Base-by-base conservation (phyloP, 2,797 vertebrate species). In the Sciurus vulgaris region DNA sequence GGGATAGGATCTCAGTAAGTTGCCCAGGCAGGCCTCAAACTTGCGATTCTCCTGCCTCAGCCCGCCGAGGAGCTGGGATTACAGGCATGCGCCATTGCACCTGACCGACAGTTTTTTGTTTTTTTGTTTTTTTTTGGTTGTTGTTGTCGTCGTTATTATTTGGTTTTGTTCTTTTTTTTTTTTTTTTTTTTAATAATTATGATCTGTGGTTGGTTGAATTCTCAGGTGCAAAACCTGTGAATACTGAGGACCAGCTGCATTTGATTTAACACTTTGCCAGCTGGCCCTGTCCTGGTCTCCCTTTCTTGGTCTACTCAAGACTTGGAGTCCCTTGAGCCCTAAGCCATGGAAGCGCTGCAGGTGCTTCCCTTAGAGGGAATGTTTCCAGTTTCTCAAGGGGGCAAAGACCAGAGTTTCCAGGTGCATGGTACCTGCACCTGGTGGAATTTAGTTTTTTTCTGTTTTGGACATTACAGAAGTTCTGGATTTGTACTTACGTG, bases 291-390 rank as follows among this genome's bases (percentile, higher is more conserved):
- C 26, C 73, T 33, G 33, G 44, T 9, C 17, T 13, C n/a, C 56
- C 4, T 1, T 17, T 79, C 2, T 17, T 14, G 7, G 3, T 7
- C 41, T 24, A 3, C 61, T 10, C 28, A 14, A 26, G 38, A 13
- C 63, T 30, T 11, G 1, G 30, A n/a, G 30, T 38, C 28, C 8
- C 20, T 73, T 12, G 38, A 8, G 4, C 47, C 49, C 18, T 44
- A 70, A 73, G 67, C 47, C 59, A 18, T 28, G 61, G 91, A n/a
- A 65, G 33, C 7, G 13, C 33, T 22, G 9, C 26, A 30, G 20
- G 14, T 24, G 7, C 38, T 38, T 38, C 38, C 35, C 20, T 41
- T 13, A 10, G 33, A 87, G 5, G 22, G 20, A 5, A 15, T 6
- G 9, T 67, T 87, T 73, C 47, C n/a, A 22, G 33, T n/a, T 54